Evolutionary conservation across 2,888 invertebrate genomes (phyloP).

Genomic region (Physocephala rufipes): DNA sequence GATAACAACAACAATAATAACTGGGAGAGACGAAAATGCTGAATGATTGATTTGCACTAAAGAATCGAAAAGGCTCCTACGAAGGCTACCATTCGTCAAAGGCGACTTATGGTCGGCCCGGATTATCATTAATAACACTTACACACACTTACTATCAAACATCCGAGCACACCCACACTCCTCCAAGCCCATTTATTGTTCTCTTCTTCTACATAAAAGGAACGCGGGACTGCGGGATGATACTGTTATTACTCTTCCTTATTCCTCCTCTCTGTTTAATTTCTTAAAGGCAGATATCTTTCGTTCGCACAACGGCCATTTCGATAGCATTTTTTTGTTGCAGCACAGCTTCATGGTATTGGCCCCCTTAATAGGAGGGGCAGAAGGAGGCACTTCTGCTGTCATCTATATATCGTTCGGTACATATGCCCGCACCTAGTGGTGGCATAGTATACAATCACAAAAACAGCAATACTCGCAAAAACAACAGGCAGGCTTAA

Average conservation of each 20-base stretch:
- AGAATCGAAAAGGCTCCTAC: conserved; percentile 39
- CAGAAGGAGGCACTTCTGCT: not conserved
- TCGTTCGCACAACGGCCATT: conserved; percentile 5
- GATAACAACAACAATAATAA: too few relatives aligned
- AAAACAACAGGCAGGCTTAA: conserved; percentile 18
- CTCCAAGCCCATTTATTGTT: not conserved
- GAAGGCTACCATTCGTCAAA: conserved; percentile 12
- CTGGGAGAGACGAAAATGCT: conserved; percentile 16
- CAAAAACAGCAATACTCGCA: not conserved
- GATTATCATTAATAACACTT: not conserved
- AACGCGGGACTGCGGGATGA: not conserved
- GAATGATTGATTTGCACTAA: conserved; percentile 42
- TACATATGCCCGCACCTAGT: not conserved
- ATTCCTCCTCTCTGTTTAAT: not conserved
- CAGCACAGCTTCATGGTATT: conserved; percentile 16
- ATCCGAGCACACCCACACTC: not conserved
- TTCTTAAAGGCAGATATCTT: not conserved
- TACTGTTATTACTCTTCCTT: not conserved
- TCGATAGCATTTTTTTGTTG: conserved; percentile 19
- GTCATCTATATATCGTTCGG: not conserved
- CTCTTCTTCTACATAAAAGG: too few relatives aligned
- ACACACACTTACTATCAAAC: not conserved
- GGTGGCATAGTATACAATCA: not conserved
- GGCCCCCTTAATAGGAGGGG: not conserved
- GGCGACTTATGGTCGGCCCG: not conserved